Evolutionary conservation across 2,797 vertebrate genomes (phyloP), one percentile per base, ranked within the genome.

Genomic region (Xyrichtys novacula): DNA sequence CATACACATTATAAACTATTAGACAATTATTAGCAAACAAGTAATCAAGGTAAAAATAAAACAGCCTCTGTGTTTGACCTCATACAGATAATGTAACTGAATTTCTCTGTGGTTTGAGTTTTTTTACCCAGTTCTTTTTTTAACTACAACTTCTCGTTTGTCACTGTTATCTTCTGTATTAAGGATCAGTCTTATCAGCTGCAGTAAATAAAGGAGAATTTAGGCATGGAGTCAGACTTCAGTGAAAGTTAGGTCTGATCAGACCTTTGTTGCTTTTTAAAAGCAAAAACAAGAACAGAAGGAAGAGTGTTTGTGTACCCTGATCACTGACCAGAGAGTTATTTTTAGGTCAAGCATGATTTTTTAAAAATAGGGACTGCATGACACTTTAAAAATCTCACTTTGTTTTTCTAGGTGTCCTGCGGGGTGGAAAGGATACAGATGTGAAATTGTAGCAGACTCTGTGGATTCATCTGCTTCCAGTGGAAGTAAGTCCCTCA

Each of bases 391-490:
- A 20, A 36, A 46, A 39, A 38, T 56, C 31, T 46, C 43, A 31
- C 46, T 39, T 7, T 71, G 36, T 81, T 44, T 73, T 2, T 66
- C 3, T 64, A 98, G 96, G 91, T 98, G 97, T 88, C 88, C 92
- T 0, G 8, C 29, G 7, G 96, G 94, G 39, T 86, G 94, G 94
- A 91, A 46, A 0, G 97, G 97, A 34, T 87, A 90, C 5, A 95
- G 91, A 49, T 98, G 92, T 94, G 73, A 85, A 84, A 55, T 78
- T 80, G 29, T 86, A 92, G 59, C 87, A 90, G 53, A 64, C 87
- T 23, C 91, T 89, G 1, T 85, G 81, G 86, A 92, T 81, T 32
- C 94, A 71, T 0, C 92, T 46, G 60, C 90, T 58, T 90, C 94
- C 40, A 84, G 90, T 82, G 91, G 90, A 89, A 94, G 96, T 98